phyloP scores from a whole-genome alignment of 2,113 vertebrate genomes.

The Diphyllodes magnificus region DNA sequence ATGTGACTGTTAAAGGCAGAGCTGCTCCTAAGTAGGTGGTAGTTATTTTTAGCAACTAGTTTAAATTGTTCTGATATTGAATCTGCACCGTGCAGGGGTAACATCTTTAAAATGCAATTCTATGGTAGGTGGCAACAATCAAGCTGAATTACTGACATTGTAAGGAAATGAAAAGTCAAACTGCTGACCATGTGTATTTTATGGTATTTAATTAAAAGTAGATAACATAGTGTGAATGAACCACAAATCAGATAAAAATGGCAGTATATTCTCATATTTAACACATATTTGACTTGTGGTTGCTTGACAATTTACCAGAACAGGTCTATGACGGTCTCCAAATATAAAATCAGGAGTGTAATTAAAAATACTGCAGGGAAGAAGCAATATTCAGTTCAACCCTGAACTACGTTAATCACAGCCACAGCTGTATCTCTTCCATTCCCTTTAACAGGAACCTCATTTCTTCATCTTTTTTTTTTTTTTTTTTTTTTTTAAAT shows the following conservation, averaged over 20 bases:
- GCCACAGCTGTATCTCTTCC: slow-evolving; percentile 37
- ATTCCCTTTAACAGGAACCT: slow-evolving; percentile 45
- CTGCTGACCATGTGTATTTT: slow-evolving; percentile 93
- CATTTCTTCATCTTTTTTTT: neutral
- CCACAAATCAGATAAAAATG: slow-evolving; percentile 98
- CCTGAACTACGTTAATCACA: slow-evolving; percentile 57
- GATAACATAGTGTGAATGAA: slow-evolving; percentile 94
- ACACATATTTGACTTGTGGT: slow-evolving; percentile 96
- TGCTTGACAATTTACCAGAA: slow-evolving; percentile 91
- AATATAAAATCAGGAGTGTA: slow-evolving; percentile 73
- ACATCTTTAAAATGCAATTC: slow-evolving; percentile 65
- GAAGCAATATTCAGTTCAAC: slow-evolving; percentile 68
- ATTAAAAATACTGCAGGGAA: slow-evolving; percentile 72
- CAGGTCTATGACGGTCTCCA: slow-evolving; percentile 76
- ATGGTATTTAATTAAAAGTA: slow-evolving; percentile 99
- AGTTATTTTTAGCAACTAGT: slow-evolving; percentile 44
- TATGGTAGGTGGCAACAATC: slow-evolving; percentile 67
- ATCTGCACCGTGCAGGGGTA: slow-evolving; percentile 52
- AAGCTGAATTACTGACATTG: slow-evolving; percentile 71
- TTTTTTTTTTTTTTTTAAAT: neutral
- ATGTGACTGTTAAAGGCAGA: neutral
- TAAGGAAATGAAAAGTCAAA: slow-evolving; percentile 96
- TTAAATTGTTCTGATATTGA: slow-evolving; percentile 48
- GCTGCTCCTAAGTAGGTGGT: slow-evolving; percentile 5
- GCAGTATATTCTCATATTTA: slow-evolving; percentile 96